These are phyloP conservation scores for Tiliqua scincoides DNA, from an alignment of 2,113 vertebrate species.

Conservation along the genomic window DNA sequence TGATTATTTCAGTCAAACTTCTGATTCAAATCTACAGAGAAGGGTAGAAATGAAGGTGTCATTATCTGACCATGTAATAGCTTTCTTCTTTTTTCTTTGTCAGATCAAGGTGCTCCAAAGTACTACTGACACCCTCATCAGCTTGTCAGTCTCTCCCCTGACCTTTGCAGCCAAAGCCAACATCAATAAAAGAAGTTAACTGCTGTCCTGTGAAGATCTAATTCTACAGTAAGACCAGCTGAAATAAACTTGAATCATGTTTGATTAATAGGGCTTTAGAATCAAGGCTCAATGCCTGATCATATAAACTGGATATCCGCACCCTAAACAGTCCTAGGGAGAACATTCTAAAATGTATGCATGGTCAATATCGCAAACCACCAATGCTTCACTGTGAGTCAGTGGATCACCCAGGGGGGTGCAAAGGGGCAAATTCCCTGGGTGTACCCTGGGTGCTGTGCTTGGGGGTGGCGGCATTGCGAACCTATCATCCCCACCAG, in stretches of 20 bases:
- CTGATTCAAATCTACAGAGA: slow-evolving; percentile 28
- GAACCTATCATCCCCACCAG: too few species aligned
- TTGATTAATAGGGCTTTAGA: neutral
- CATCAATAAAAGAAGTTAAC: slow-evolving; percentile 11
- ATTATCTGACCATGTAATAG: neutral
- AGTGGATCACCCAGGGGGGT: too few species aligned
- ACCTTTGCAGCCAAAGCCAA: slow-evolving; percentile 21
- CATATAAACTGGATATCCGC: too few species aligned
- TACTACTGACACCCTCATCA: slow-evolving; percentile 2
- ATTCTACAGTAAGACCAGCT: slow-evolving; percentile 25
- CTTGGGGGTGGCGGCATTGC: too few species aligned
- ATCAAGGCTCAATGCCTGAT: too few species aligned
- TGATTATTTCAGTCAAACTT: slow-evolving; percentile 11
- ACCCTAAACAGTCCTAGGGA: too few species aligned
- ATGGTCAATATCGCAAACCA: too few species aligned
- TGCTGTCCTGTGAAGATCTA: neutral
- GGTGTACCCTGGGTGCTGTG: too few species aligned
- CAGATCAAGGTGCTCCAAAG: neutral
- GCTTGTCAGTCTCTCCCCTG: slow-evolving; percentile 28
- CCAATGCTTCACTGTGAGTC: too few species aligned
- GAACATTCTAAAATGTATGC: too few species aligned
- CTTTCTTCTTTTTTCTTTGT: slow-evolving; percentile 13
- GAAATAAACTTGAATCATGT: slow-evolving; percentile 5
- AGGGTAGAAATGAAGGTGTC: neutral
- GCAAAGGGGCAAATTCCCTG: too few species aligned